Evolutionary conservation across 1,140 invertebrate genomes (phyloP).

Genomic region (Capitella teleta): DNA sequence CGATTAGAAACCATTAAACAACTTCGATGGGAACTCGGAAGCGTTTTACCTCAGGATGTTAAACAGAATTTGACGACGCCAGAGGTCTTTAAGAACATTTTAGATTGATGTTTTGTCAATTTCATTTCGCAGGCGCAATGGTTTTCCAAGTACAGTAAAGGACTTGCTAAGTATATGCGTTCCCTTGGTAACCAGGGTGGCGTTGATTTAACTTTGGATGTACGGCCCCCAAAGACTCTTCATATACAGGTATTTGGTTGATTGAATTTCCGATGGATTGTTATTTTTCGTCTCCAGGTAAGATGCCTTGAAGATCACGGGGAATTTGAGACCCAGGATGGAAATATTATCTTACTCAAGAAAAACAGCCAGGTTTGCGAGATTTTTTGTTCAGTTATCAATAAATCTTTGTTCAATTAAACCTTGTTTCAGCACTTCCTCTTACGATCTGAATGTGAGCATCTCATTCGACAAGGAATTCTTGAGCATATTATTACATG

Average conservation of each 20-base stretch:
- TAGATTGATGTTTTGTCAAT: not conserved
- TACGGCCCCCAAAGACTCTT: slow-evolving; percentile 82
- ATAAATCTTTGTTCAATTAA: no score
- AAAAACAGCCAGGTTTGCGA: slow-evolving; percentile 63
- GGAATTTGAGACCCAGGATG: slow-evolving; percentile 85
- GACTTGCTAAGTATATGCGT: slow-evolving; percentile 78
- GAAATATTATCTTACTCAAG: slow-evolving; percentile 72
- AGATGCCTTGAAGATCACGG: slow-evolving; percentile 81
- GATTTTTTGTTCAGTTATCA: not conserved
- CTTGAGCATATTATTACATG: not conserved
- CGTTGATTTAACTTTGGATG: slow-evolving; percentile 74
- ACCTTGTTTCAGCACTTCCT: slow-evolving; percentile 60
- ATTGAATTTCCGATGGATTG: not conserved
- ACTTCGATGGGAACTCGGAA: slow-evolving; percentile 86
- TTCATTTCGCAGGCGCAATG: slow-evolving; percentile 52
- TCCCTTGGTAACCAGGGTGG: slow-evolving; percentile 62
- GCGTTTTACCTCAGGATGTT: slow-evolving; percentile 73
- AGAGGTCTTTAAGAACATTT: slow-evolving; percentile 47
- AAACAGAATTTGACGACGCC: slow-evolving; percentile 65
- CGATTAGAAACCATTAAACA: slow-evolving; percentile 49
- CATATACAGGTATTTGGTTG: slow-evolving; percentile 64
- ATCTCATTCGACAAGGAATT: slow-evolving; percentile 73
- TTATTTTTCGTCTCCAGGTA: slow-evolving; percentile 50
- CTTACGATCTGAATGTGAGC: slow-evolving; percentile 75
- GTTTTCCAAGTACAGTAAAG: slow-evolving; percentile 78